phyloP scores from a whole-genome alignment of 37 sponge, comb jelly and placozoan genomes.

The Petrosia ficiformis region DNA sequence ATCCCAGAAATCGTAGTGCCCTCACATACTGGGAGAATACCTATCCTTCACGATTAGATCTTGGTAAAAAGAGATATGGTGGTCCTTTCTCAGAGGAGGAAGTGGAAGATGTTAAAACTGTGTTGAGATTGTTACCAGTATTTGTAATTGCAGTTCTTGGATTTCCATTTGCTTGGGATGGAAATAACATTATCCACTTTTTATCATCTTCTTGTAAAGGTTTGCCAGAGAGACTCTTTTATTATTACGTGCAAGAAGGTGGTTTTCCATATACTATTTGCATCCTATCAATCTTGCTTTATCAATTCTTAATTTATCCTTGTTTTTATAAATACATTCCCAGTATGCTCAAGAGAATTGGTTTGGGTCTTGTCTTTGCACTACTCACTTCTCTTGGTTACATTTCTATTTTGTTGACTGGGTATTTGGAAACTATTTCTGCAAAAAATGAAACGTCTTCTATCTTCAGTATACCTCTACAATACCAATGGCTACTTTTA shows the following conservation, averaged over 20 bases:
- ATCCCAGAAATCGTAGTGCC: slow-evolving; percentile 4
- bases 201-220: too few species aligned
- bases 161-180: neutral
- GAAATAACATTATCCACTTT: too few species aligned
- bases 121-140: neutral
- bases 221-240: neutral
- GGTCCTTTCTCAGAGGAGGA: slow-evolving; percentile 11
- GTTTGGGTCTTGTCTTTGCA: neutral
- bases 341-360: slow-evolving; percentile 2
- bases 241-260: too few species aligned
- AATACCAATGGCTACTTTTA: too few species aligned
- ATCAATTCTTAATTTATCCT: slow-evolving; percentile 1
- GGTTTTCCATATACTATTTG: too few species aligned
- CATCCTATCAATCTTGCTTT: neutral
- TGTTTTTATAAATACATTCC: slow-evolving; percentile 8
- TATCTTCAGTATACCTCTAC: too few species aligned
- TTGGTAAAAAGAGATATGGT: slow-evolving; percentile 1
- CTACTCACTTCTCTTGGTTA: too few species aligned
- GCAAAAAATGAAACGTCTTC: too few species aligned
- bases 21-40: neutral
- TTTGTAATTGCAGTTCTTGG: neutral
- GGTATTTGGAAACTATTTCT: too few species aligned
- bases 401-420: too few species aligned
- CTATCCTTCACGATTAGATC: neutral
- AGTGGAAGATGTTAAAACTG: slow-evolving; percentile 10